A percentile compares a stretch with the other conserved stretches of the same genome.
phyloP scores from a whole-genome alignment of 2,797 vertebrate genomes.

The Melanotaenia pygmaea region DNA sequence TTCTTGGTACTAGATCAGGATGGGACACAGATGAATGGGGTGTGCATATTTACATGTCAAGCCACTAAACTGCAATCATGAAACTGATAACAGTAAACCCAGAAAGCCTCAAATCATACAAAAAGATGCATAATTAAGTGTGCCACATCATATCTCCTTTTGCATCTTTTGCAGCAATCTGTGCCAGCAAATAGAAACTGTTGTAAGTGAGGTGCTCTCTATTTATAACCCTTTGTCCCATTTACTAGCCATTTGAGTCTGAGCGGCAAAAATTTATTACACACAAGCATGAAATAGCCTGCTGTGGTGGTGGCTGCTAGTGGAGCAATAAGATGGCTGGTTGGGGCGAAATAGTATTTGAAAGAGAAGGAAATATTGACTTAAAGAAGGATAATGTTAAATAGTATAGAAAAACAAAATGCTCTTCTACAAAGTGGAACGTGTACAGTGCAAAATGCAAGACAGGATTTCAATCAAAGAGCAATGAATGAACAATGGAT shows the following conservation, averaged over 20 bases:
- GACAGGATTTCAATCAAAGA: slow-evolving; percentile 8
- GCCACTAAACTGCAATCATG: not conserved
- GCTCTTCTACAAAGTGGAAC: not conserved
- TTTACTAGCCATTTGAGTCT: slow-evolving; percentile 71
- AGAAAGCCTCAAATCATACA: slow-evolving; percentile 3
- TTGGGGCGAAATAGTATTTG: slow-evolving; percentile 11
- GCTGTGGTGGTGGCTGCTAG: slow-evolving; percentile 35
- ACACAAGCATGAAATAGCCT: slow-evolving; percentile 73
- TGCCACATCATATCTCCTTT: slow-evolving; percentile 10
- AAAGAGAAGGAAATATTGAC: not conserved
- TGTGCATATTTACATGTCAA: not conserved
- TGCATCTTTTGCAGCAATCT: slow-evolving; percentile 35
- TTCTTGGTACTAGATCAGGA: not conserved
- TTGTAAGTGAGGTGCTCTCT: slow-evolving; percentile 65
- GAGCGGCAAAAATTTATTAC: slow-evolving; percentile 77
- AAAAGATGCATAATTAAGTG: slow-evolving; percentile 1
- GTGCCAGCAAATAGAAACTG: slow-evolving; percentile 55
- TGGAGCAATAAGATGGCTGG: slow-evolving; percentile 29
- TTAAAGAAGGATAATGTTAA: slow-evolving; percentile 9
- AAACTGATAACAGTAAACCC: slow-evolving; percentile 1
- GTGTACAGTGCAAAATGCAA: not conserved
- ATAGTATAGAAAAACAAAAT: slow-evolving; percentile 4
- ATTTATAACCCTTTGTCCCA: slow-evolving; percentile 75
- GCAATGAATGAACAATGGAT: not conserved
- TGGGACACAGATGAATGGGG: not conserved